Evolutionary conservation across 2,888 invertebrate genomes (phyloP), one percentile per base, ranked within the genome.

Genomic region (Girardia tigrina): DNA sequence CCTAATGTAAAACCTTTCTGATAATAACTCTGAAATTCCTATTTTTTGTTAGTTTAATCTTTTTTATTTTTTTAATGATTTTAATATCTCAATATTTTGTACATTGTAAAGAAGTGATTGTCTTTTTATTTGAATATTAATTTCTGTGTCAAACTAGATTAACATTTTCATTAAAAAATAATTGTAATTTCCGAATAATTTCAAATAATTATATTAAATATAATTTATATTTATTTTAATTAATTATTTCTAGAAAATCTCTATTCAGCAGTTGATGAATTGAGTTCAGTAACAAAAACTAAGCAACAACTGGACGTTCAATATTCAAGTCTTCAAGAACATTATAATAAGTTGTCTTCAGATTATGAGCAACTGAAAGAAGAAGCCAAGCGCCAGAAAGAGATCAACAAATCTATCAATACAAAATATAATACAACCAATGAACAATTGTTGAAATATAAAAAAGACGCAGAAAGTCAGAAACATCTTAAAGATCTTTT

Each of bases 401-500:
- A n/a, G 23, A 4, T 56, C n/a, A 56, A 56, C n/a, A 56, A 56
- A 56, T 56, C 56, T 8, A 56, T 56, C 23, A 56, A 56, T 56
- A 23, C 56, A 8, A 56, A 56, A 56, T 16, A 20, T 6, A 56
- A n/a, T 16, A 12, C 56, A 16, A 20, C 56, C n/a, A 56, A 56
- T 56, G 56, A 56, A 56, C 20, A 56, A 16, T 56, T 56, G 23
- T 8, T 56, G n/a, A n/a, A 56, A 23, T 56, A 56, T n/a, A 56
- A 56, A n/a, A 56, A 56, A 56, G 56, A 56, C n/a, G 56, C 56
- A 4, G 56, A 56, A 56, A 56, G 56, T 56, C 56, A 20, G 6
- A 56, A 56, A 56, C 56, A 56, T 56, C 23, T 56, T 20, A 56
- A 56, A n/a, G 56, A 56, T 20, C 4, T 56, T 20, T 8, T 56